Conservation (phyloP, 2,888 invertebrate species). For the Erebia epiphron region DNA sequence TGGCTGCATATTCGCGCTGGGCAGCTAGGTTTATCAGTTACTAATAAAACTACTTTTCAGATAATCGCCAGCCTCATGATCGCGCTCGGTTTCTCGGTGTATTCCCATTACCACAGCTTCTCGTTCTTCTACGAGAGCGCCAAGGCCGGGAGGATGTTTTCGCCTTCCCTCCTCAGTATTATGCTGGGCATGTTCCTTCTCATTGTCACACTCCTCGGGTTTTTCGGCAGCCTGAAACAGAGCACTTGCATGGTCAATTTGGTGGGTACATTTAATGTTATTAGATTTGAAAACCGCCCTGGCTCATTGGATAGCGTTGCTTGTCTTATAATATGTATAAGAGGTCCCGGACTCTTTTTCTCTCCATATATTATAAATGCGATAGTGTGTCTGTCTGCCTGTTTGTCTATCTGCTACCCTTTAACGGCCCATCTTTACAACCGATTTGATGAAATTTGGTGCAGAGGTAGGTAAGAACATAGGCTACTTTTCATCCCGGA, state of each 20-base stretch:
- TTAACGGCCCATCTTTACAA: too few species aligned
- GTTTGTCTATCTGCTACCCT: too few species aligned
- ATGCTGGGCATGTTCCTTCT: constrained; percentile 89
- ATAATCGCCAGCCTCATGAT: constrained; percentile 68
- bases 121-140: constrained; percentile 64
- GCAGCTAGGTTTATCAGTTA: not conserved
- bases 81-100: constrained; percentile 71
- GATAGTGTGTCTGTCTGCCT: too few species aligned
- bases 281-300: not conserved
- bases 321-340: too few species aligned
- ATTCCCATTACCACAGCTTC: constrained; percentile 69
- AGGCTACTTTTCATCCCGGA: too few species aligned
- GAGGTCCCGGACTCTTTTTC: not conserved
- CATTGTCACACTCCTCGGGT: constrained; percentile 91
- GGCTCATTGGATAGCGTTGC: not conserved
- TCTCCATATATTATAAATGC: too few species aligned
- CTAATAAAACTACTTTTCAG: constrained; percentile 50
- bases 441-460: too few species aligned
- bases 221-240: constrained; percentile 91
- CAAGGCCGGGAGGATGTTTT: constrained; percentile 80
- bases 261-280: constrained; percentile 60
- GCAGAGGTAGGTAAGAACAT: too few species aligned
- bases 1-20: too few species aligned
- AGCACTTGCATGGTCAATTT: constrained; percentile 88
- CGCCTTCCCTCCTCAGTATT: constrained; percentile 89